phyloP scores from a whole-genome alignment of 2,888 invertebrate species.

The Timema cristinae region DNA sequence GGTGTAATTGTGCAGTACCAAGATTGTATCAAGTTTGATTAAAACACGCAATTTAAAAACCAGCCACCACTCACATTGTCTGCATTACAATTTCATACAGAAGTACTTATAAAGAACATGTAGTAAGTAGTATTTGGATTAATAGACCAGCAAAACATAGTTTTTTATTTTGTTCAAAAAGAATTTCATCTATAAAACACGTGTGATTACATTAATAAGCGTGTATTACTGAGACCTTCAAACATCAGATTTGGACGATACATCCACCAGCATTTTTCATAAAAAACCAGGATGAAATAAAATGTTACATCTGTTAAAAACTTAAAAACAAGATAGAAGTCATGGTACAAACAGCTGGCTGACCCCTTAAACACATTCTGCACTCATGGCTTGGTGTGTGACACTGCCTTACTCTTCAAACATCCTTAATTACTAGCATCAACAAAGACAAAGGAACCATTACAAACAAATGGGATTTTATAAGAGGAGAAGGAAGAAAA shows the following conservation, averaged over 20 bases:
- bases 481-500: too few relatives aligned
- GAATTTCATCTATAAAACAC: too few relatives aligned
- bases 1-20: too few relatives aligned
- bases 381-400: slow-evolving; percentile 32
- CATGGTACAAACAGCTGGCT: slow-evolving; percentile 26
- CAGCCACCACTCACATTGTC: slow-evolving; percentile 63
- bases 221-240: too few relatives aligned
- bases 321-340: too few relatives aligned
- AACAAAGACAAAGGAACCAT: background rate
- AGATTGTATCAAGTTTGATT: too few relatives aligned
- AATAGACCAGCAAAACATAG: background rate
- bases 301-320: too few relatives aligned
- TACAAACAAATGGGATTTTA: background rate
- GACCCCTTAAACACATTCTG: slow-evolving; percentile 35
- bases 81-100: slow-evolving; percentile 45
- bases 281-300: background rate
- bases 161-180: too few relatives aligned
- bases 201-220: too few relatives aligned
- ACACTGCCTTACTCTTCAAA: too few relatives aligned
- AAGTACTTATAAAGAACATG: slow-evolving; percentile 32
- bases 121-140: slow-evolving; percentile 3
- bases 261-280: too few relatives aligned
- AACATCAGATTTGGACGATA: too few relatives aligned
- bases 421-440: slow-evolving; percentile 17
- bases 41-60: slow-evolving; percentile 33